Conservation (phyloP, 2,888 invertebrate genomes). For the Augiades crinisus region DNA sequence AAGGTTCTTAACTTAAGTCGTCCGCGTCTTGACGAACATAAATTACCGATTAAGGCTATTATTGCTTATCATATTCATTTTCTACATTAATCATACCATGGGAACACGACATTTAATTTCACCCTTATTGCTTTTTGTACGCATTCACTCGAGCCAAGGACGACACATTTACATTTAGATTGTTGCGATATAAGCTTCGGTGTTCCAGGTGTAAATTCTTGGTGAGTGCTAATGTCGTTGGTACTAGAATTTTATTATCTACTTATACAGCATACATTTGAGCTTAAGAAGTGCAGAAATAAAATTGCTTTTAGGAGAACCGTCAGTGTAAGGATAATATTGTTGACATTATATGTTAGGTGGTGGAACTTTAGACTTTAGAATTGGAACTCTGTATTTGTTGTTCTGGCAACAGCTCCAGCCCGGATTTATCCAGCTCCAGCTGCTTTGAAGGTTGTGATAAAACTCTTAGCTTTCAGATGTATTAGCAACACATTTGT, state of each 20-base stretch:
- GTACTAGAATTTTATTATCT: slow-evolving; percentile 15
- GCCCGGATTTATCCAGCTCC: too few species aligned
- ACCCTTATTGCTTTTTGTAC: slow-evolving; percentile 35
- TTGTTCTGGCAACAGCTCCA: too few species aligned
- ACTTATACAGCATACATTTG: neutral
- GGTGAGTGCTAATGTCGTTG: slow-evolving; percentile 16
- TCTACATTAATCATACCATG: slow-evolving; percentile 42
- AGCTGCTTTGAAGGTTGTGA: too few species aligned
- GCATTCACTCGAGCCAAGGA: slow-evolving; percentile 30
- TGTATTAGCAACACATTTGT: too few species aligned
- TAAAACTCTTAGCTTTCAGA: too few species aligned
- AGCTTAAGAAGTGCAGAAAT: too few species aligned
- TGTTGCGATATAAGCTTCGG: slow-evolving; percentile 33
- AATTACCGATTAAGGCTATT: slow-evolving; percentile 27
- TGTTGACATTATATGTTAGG: too few species aligned
- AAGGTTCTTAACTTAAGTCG: too few species aligned
- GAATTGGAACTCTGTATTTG: too few species aligned
- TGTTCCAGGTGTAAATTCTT: slow-evolving; percentile 31
- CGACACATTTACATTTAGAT: slow-evolving; percentile 38
- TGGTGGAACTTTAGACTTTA: too few species aligned
- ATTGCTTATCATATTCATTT: slow-evolving; percentile 31
- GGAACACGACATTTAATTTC: slow-evolving; percentile 41
- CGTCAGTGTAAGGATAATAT: too few species aligned
- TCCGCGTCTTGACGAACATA: slow-evolving; percentile 36
- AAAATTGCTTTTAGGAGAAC: too few species aligned